phyloP scores from a whole-genome alignment of 2,888 invertebrate species.

The Xanthia icteritia region DNA sequence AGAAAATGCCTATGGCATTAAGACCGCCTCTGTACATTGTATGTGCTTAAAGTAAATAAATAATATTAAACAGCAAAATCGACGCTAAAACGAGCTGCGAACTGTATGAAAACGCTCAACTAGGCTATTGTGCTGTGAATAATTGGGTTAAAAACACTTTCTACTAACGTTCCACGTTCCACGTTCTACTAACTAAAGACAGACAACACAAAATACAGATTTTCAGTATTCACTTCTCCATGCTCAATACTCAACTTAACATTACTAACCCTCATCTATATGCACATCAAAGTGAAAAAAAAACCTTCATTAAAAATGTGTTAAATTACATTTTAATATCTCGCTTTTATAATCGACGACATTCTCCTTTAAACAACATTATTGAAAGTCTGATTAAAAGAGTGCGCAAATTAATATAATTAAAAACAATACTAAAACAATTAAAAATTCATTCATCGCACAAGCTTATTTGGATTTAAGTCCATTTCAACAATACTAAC shows the following conservation, averaged over 20 bases:
- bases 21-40: too few species aligned
- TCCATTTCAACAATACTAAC: not conserved
- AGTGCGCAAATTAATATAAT: not conserved
- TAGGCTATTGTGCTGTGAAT: not conserved
- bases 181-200: not conserved
- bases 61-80: not conserved
- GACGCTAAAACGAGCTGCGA: not conserved
- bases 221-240: not conserved
- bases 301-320: too few species aligned
- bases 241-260: not conserved
- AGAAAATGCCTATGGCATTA: too few species aligned
- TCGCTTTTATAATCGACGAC: not conserved
- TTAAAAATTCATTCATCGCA: not conserved
- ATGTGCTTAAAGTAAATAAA: too few species aligned
- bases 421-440: not conserved
- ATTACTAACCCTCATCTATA: not conserved
- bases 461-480: too few species aligned
- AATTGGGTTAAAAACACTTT: not conserved
- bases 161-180: too few species aligned
- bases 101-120: not conserved
- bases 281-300: not conserved
- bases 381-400: not conserved
- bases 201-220: not conserved
- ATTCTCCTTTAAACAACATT: not conserved
- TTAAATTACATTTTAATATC: not conserved